Evolutionary conservation across 2,113 vertebrate genomes (phyloP).

Genomic region (Rhea americana): DNA sequence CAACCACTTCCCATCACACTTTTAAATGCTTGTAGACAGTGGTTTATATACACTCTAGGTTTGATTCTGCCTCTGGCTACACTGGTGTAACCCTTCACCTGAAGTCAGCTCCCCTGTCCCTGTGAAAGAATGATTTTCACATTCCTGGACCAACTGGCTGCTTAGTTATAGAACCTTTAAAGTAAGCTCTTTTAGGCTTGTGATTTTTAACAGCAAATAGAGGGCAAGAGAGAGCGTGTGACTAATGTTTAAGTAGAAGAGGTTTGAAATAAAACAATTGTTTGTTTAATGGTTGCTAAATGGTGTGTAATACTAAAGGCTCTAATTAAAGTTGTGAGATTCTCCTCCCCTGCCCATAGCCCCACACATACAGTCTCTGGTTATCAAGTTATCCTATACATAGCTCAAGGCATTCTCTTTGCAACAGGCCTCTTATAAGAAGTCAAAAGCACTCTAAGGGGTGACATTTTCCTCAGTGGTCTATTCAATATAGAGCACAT

Average conservation of each 20-base stretch:
- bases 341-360: neutral
- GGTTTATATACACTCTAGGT: neutral
- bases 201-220: constrained; percentile 55
- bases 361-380: fast-evolving
- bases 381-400: neutral
- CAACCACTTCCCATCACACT: constrained; percentile 54
- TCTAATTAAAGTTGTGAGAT: neutral
- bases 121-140: neutral
- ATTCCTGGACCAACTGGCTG: constrained; percentile 5
- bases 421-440: neutral
- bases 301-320: constrained; percentile 28
- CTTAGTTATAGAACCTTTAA: constrained; percentile 40
- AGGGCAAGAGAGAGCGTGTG: constrained; percentile 51
- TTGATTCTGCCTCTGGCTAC: neutral
- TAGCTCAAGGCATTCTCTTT: neutral
- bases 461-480: neutral
- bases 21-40: constrained; percentile 38
- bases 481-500: neutral
- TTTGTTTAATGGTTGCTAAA: constrained; percentile 60
- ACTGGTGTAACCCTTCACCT: neutral
- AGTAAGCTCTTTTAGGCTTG: constrained; percentile 38
- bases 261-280: constrained; percentile 57
- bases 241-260: constrained; percentile 67
- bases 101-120: neutral
- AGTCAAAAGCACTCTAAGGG: neutral